Conservation (phyloP, 2,797 vertebrate species). For the Mus spretus region DNA sequence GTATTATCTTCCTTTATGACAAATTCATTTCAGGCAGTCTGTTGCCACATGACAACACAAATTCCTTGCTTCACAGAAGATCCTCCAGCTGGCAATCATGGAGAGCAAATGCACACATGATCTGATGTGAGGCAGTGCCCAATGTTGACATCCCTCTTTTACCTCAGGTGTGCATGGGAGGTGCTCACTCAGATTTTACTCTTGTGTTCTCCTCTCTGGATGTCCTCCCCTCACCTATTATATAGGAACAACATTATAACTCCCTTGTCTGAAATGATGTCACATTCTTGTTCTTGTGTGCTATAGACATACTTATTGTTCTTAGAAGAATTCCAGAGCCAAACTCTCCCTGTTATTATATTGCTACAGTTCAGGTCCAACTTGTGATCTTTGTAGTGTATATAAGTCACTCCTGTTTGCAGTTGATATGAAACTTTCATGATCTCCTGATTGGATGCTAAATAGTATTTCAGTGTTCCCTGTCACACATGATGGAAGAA, state of each 20-base stretch:
- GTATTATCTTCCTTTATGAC: background rate
- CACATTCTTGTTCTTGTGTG: background rate
- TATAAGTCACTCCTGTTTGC: background rate
- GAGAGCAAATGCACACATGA: background rate
- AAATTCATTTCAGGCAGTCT: background rate
- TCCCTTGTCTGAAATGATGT: background rate
- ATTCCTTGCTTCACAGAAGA: background rate
- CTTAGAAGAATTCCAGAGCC: background rate
- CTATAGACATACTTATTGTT: background rate
- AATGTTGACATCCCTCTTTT: background rate
- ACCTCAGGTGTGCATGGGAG: background rate
- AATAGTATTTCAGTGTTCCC: background rate
- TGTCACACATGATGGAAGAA: background rate
- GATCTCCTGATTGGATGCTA: background rate
- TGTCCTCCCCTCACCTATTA: background rate
- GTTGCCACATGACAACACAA: background rate
- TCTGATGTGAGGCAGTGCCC: background rate
- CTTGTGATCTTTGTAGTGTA: background rate
- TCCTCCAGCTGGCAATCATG: background rate
- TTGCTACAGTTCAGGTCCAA: background rate
- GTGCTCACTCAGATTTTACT: background rate
- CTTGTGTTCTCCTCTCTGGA: background rate
- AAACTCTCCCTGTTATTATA: background rate
- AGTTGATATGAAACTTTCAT: background rate
- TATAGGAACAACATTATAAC: constrained; percentile 2